Evolutionary conservation across 2,797 vertebrate species (phyloP).

Genomic region (Acomys russatus): DNA sequence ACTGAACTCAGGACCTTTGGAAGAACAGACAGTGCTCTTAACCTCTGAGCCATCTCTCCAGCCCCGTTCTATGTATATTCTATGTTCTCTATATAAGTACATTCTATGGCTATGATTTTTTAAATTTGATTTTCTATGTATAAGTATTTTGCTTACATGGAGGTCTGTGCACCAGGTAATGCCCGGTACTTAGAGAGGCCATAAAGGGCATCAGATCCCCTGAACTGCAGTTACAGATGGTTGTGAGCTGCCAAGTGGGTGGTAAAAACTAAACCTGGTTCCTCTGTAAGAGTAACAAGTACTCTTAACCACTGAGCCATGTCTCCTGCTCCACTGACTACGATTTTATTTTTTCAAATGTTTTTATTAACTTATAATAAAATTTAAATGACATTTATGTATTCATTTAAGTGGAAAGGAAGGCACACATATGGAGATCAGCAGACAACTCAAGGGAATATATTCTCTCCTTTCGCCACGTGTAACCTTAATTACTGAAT

Average conservation of each 20-base stretch:
- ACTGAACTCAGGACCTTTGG: too few species aligned
- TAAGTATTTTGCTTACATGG: neutral
- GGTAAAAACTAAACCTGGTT: neutral
- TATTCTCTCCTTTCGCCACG: neutral
- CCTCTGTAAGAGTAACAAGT: neutral
- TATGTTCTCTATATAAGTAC: neutral
- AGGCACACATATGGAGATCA: neutral
- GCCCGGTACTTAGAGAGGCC: neutral
- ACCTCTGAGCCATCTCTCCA: too few species aligned
- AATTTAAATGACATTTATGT: neutral
- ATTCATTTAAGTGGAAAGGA: neutral
- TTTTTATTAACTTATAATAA: neutral
- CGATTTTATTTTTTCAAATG: neutral
- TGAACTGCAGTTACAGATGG: neutral
- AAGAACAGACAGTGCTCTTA: too few species aligned
- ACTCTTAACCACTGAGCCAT: neutral
- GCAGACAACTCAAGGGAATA: neutral
- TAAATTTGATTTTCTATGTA: neutral
- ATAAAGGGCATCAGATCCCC: neutral
- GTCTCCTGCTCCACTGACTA: neutral
- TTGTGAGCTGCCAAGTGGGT: neutral
- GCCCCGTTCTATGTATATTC: too few species aligned
- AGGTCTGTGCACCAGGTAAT: neutral
- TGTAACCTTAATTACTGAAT: neutral
- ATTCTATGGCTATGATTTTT: constrained; percentile 19